Base-by-base conservation (phyloP, 2,113 vertebrate species). In the Myrmophylax atrothorax region DNA sequence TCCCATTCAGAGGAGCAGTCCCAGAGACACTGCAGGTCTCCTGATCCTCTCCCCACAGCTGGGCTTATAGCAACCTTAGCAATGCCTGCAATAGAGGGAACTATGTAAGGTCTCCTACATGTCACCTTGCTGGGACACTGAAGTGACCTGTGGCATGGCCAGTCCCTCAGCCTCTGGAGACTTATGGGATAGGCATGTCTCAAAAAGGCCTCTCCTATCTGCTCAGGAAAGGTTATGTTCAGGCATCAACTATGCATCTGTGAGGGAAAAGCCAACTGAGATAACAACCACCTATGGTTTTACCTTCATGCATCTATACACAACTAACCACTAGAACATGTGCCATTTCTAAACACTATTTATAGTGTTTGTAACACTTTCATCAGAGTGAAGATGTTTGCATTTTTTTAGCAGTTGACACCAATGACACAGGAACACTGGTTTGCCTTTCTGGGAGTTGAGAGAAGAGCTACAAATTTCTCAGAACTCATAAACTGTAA, bases 51-150 rank as follows among this genome's bases (percentile, higher is more conserved):
- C 20, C 9, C 12, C 3, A 31, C 0, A 2, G 49, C 19, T 60
- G 6, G 1, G 35, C 18, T 60, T 60, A 33, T 19, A 60, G 37
- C 53, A 94, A 15, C 40, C 16, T 53, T 63, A 52, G 18, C 1
- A 8, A 38, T 63, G 31, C 14, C 49, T 0, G 0, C 3, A 1
- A 8, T 47, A 4, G 4, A 18, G n/a, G 49, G 26, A 44, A 12
- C 13, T 60, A 1, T 3, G 6, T 7, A 47, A 73, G 7, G n/a
- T 35, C 4, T 74, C 29, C 79, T 58, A 37, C 31, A 7, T 8
- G 9, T 33, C 12, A 13, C n/a, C 49, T 31, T 68, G 17, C 44
- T 86, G 89, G 38, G 33, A 42, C 62, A 20, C 26, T 17, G 24
- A 50, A 53, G 19, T 37, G 29, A 70, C 31, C 68, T 44, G 14